Percentiles rank a stretch among this genome's conserved stretches.
Evolutionary conservation across 2,888 invertebrate species (phyloP).

Genomic region (Drosophila rubida): DNA sequence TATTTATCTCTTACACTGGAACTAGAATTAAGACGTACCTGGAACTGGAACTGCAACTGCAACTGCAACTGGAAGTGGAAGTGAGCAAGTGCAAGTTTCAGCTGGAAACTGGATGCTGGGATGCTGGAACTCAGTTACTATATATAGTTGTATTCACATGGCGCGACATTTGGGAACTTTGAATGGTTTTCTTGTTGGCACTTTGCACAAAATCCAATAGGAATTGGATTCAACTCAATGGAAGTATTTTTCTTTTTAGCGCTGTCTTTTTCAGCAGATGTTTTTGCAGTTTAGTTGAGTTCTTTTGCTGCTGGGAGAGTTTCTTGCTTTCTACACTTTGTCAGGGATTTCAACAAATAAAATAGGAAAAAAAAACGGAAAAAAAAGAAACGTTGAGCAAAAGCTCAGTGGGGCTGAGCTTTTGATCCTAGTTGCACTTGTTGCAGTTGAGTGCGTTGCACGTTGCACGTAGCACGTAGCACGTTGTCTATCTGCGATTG

Average conservation of each 20-base stretch:
- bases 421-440: constrained; percentile 25
- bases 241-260: background rate
- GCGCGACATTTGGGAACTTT: constrained; percentile 40
- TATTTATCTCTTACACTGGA: constrained; percentile 8
- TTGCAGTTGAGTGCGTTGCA: constrained; percentile 4
- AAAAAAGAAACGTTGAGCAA: constrained; percentile 23
- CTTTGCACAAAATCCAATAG: constrained; percentile 7
- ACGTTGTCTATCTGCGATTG: constrained; percentile 2
- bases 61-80: constrained; percentile 10
- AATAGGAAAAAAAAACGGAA: background rate
- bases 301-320: background rate
- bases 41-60: constrained; percentile 9
- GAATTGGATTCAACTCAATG: background rate
- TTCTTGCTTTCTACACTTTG: background rate
- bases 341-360: background rate
- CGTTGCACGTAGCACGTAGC: constrained; percentile 13
- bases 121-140: constrained; percentile 8
- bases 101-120: background rate
- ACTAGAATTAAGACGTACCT: constrained; percentile 43
- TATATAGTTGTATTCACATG: constrained; percentile 41
- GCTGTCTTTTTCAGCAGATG: background rate
- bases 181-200: constrained; percentile 10
- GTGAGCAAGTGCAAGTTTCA: constrained; percentile 3
- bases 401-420: constrained; percentile 18
- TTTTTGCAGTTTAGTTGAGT: background rate